Base-by-base conservation (phyloP, 2,113 vertebrate species). In the Erythrolamprus reginae region DNA sequence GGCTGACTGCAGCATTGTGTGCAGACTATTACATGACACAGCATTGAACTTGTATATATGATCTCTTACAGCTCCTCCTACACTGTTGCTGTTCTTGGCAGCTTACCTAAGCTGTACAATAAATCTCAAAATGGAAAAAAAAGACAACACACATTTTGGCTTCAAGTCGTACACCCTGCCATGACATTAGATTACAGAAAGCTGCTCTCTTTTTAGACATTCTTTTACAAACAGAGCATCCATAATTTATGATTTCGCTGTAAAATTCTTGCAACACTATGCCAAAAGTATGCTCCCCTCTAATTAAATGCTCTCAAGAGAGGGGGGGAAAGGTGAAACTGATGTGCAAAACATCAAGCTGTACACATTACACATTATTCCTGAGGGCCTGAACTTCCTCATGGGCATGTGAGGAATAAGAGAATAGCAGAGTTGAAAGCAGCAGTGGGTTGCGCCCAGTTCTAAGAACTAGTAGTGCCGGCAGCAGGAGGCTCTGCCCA, bases 81-180 rank as follows among this genome's bases (percentile, higher is more conserved):
- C 95, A 92, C 96, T 98, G 97, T 98, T 98, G 97, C 96, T 98
- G 97, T 98, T 97, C 98, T 98, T 98, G 98, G 98, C 98, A 98
- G 97, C 96, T 97, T 97, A 94, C 90, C 97, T 95, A 92, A 96
- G 94, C 97, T 97, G 96, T 98, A 95, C 97, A 97, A 97, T 99
- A 99, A 99, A 99, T 99, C 98, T 98, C 95, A 92, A 96, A 92
- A 96, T 77, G 70, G 42, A 77, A 97, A 97, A 98, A 98, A 97
- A 98, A 97, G n/a, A n/a, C 0, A 58, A 58, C 10, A 3, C 24
- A 96, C 97, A 96, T 95, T 96, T 95, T 96, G 96, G 96, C 96
- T 96, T 96, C 95, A 93, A 94, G 86, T 95, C 94, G 93, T 94
- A 95, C 95, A 96, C 96, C 95, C 95, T 94, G 95, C 96, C 96